Evolutionary conservation across 2,113 vertebrate genomes (phyloP).

Genomic region (Meleagris gallopavo): DNA sequence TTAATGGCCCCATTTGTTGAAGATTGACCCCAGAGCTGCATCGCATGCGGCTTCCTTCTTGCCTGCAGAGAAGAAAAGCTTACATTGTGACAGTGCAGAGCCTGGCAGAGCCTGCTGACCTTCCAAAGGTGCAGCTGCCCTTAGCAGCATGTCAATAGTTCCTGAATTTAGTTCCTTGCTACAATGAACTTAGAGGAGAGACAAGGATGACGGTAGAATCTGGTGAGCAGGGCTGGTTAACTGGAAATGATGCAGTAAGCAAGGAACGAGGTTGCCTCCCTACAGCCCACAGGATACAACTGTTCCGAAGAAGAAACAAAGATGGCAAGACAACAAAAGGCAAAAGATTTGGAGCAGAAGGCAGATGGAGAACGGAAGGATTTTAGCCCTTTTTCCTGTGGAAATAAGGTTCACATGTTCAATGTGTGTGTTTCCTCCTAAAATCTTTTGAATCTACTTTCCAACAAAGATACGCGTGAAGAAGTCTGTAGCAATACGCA

Average conservation of each 20-base stretch:
- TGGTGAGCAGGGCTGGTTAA: not conserved
- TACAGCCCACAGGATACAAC: not conserved
- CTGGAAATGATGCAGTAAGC: not conserved
- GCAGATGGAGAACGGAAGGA: not conserved
- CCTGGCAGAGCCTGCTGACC: not conserved
- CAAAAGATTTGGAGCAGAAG: not conserved
- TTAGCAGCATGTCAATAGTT: not conserved
- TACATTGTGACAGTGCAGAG: not conserved
- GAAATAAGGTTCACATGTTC: not conserved
- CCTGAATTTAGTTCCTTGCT: not conserved
- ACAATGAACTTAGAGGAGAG: not conserved
- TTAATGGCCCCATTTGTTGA: not conserved
- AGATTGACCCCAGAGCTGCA: not conserved
- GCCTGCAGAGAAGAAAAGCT: not conserved
- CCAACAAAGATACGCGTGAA: not conserved
- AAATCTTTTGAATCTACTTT: not conserved
- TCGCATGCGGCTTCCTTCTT: not conserved
- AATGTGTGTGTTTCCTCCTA: not conserved
- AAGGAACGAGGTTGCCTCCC: not conserved
- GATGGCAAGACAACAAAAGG: not conserved
- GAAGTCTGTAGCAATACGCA: not conserved
- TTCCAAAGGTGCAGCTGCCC: not conserved
- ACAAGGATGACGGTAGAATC: not conserved
- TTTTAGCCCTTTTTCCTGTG: not conserved
- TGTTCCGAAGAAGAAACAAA: not conserved